Percentiles rank a stretch among this genome's conserved stretches.
These are phyloP conservation scores for Carettochelys insculpta DNA, from an alignment of 2,113 vertebrate genomes.

Conservation along the genomic window DNA sequence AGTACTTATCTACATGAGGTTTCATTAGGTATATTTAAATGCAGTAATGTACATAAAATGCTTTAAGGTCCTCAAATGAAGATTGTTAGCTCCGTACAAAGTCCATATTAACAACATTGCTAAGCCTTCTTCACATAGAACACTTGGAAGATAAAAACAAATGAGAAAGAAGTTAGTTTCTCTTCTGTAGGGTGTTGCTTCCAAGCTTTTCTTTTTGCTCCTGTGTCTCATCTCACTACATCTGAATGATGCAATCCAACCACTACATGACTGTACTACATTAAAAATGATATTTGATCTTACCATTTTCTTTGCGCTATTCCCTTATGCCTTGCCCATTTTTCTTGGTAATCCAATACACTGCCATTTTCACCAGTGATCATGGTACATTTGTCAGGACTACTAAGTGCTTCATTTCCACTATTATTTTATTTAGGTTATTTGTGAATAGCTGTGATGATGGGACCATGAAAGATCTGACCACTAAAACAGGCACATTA, in stretches of 20 bases:
- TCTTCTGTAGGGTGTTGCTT: not conserved
- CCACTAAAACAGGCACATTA: not conserved
- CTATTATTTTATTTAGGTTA: not conserved
- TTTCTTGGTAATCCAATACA: not conserved
- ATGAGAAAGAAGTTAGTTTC: not conserved
- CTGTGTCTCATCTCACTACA: not conserved
- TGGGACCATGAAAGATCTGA: not conserved
- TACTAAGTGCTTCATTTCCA: not conserved
- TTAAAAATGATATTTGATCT: not conserved
- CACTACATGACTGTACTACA: not conserved
- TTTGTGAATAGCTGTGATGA: not conserved
- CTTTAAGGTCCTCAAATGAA: not conserved
- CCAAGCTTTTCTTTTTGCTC: not conserved
- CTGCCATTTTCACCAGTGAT: not conserved
- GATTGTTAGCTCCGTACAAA: not conserved
- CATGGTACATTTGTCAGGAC: not conserved
- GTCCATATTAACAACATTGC: not conserved
- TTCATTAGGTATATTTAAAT: not conserved
- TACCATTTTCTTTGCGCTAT: not conserved
- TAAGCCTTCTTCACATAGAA: not conserved
- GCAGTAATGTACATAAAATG: not conserved
- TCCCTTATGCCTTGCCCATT: not conserved
- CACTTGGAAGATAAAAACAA: not conserved
- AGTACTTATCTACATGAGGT: not conserved
- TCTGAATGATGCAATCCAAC: not conserved